phyloP scores from a whole-genome alignment of 2,113 vertebrate species.

The Laterallus jamaicensis region DNA sequence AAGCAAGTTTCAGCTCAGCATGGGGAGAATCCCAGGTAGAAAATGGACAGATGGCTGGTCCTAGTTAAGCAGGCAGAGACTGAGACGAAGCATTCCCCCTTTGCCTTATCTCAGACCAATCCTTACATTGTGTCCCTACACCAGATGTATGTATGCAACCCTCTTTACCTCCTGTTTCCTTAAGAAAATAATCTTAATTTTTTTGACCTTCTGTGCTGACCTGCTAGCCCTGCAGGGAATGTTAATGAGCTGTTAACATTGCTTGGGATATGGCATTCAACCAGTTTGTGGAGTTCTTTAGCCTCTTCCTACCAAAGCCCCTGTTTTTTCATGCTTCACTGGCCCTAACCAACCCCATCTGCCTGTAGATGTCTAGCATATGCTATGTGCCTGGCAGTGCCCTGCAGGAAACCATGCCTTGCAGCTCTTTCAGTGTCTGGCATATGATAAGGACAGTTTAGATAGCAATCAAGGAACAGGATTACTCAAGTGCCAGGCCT shows the following conservation, averaged over 20 bases:
- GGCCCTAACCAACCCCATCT: conserved; percentile 65
- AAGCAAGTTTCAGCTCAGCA: conserved; percentile 72
- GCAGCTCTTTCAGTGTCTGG: conserved; percentile 51
- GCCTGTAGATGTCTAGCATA: conserved; percentile 63
- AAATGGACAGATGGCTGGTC: conserved; percentile 71
- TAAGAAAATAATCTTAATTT: conserved; percentile 60
- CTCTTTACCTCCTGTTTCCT: conserved; percentile 39
- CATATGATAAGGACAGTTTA: conserved; percentile 53
- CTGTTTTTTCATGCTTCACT: conserved; percentile 29
- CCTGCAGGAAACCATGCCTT: conserved; percentile 47
- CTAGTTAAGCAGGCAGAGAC: conserved; percentile 63
- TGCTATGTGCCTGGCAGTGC: conserved; percentile 68
- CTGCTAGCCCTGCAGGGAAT: conserved; percentile 34
- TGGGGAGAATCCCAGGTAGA: conserved; percentile 77
- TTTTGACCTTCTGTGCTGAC: conserved; percentile 59
- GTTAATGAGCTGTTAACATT: conserved; percentile 65
- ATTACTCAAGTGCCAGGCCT: background rate
- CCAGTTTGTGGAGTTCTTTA: conserved; percentile 36
- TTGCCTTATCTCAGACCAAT: conserved; percentile 37
- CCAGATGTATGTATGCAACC: conserved; percentile 1
- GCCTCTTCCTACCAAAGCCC: conserved; percentile 31
- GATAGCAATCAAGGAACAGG: conserved; percentile 55
- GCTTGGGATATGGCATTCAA: conserved; percentile 19
- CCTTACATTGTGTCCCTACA: background rate
- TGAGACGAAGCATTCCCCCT: conserved; percentile 52